These are phyloP conservation scores for Callospermophilus lateralis DNA, from an alignment of 2,113 vertebrate species.

Conservation along the genomic window DNA sequence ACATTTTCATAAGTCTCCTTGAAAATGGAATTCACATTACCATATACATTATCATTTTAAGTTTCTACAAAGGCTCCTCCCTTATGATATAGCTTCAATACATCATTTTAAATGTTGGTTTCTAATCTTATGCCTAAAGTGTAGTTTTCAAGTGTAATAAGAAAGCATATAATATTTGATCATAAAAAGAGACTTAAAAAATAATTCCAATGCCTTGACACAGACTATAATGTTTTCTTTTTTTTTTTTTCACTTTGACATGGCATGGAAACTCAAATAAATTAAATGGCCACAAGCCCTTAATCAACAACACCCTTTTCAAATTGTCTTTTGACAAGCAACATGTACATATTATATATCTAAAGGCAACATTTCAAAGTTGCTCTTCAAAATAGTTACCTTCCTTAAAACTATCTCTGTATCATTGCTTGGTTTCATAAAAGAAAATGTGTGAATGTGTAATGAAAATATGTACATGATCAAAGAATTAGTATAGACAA, in stretches of 20 bases:
- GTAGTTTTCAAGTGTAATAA: conserved; percentile 52
- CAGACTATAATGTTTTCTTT: background rate
- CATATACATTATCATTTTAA: conserved; percentile 47
- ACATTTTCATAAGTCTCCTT: conserved; percentile 58
- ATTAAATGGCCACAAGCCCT: conserved; percentile 43
- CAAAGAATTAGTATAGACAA: conserved; percentile 63
- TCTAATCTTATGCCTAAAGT: conserved; percentile 41
- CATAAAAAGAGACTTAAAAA: conserved; percentile 3
- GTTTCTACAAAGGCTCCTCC: conserved; percentile 43
- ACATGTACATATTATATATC: conserved; percentile 37
- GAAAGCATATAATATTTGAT: conserved; percentile 50
- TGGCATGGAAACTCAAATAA: conserved; percentile 61
- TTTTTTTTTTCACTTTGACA: background rate
- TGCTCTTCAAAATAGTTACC: conserved; percentile 21
- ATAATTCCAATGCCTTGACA: background rate
- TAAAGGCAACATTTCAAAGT: conserved; percentile 42
- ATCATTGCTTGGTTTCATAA: background rate
- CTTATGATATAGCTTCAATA: background rate
- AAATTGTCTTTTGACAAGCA: conserved; percentile 70
- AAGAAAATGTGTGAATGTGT: conserved; percentile 54
- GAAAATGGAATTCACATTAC: conserved; percentile 40
- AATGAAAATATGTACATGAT: conserved; percentile 56
- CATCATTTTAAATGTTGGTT: background rate
- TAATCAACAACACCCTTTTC: conserved; percentile 27
- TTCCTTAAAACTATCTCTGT: conserved; percentile 29